phyloP scores from a whole-genome alignment of 2,113 vertebrate species.

The Mesoclemmys tuberculata region DNA sequence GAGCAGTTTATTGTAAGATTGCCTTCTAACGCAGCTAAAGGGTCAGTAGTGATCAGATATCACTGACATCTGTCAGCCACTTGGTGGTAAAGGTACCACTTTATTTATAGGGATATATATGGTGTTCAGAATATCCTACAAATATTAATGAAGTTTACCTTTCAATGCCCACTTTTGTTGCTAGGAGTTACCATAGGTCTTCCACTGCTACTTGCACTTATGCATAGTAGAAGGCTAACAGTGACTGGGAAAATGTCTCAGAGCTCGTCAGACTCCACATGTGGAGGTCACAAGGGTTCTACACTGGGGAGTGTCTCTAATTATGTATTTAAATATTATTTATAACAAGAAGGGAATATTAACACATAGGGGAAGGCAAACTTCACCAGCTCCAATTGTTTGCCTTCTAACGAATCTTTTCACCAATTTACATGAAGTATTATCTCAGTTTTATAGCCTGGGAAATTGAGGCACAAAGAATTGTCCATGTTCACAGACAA shows the following conservation, averaged over 20 bases:
- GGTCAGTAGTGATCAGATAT: neutral
- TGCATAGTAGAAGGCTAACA: neutral
- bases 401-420: neutral
- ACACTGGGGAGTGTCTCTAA: neutral
- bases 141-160: too few relatives aligned
- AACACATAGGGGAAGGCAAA: neutral
- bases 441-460: neutral
- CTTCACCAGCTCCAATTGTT: neutral
- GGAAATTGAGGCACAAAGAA: neutral
- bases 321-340: neutral
- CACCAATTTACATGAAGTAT: neutral
- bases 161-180: neutral
- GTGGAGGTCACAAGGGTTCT: neutral
- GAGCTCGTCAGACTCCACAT: neutral
- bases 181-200: neutral
- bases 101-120: too few relatives aligned
- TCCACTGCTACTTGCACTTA: neutral
- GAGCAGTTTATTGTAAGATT: neutral
- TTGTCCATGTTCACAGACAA: neutral
- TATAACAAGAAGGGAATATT: too few relatives aligned
- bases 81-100: too few relatives aligned
- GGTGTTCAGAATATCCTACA: neutral
- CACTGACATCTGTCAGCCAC: too few relatives aligned
- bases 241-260: neutral
- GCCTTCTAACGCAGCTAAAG: neutral